Base-by-base conservation (phyloP, 1,140 invertebrate species). In the Marisa cornuarietis region DNA sequence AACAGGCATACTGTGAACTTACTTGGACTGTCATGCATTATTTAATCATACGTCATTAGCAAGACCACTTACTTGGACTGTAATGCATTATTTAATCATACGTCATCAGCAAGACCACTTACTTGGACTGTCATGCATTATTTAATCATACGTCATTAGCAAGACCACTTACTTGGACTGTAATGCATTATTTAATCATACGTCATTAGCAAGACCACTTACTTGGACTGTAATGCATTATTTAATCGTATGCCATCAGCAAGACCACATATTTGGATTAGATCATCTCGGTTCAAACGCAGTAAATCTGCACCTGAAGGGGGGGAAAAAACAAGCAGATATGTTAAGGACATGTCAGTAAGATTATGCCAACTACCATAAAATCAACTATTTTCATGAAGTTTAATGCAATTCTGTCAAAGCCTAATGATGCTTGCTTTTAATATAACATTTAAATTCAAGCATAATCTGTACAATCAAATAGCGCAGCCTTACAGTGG, bases 261-360 rank as follows among this genome's bases (percentile, higher is more conserved):
- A 62, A 98, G 91, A 1, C 97, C 97, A 90, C 96, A 98, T 75
- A 99, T 97, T 91, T 98, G 95, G 74, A 98, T 96, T 20, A 98
- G 92, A 91, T 99, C 97, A 82, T 97, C 96, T 72, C 96, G 93
- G 5, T 95, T 95, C 83, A 98, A 91, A 80, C 96, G 93, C 76
- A 98, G 91, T 83, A 98, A 93, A 92, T 98, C 97, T 58, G 95
- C 93, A 71, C 96, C 91, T 92, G 75, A 24, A 76, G 42, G 54
- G 14, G 22, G 14, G 58, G 26, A 11, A 63, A 22, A 26, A 20
- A 63, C 62, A 24, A 1, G 11, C 71, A 73, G 13, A 52, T 73
- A 16, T 73, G 22, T 16, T 26, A 42, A 73, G 24, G 9, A 13
- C 22, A 73, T 49, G 49, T 0, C 54, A 58, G 54, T 42, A 42